Conservation (phyloP, 1,140 invertebrate genomes). For the Drosophila trapezifrons region DNA sequence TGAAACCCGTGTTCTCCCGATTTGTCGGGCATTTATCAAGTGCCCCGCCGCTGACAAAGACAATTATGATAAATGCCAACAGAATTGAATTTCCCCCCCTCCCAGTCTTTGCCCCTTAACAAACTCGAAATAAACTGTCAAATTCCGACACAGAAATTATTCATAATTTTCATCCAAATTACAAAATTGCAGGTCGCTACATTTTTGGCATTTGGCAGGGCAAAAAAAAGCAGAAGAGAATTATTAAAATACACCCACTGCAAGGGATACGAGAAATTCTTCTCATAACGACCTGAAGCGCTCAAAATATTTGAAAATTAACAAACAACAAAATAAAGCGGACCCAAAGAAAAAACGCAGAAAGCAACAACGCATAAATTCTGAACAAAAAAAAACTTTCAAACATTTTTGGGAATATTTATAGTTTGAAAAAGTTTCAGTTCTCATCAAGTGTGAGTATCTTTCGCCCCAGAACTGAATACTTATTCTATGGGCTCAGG, state of each 20-base stretch:
- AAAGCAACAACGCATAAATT: conserved; percentile 39
- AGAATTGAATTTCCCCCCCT: conserved; percentile 9
- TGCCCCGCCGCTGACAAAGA: conserved; percentile 28
- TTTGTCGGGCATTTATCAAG: conserved; percentile 47
- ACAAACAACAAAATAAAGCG: conserved; percentile 53
- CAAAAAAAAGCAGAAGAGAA: neutral
- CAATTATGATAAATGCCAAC: conserved; percentile 50
- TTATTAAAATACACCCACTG: conserved; percentile 19
- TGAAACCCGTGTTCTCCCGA: conserved; percentile 41
- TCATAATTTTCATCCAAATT: conserved; percentile 49
- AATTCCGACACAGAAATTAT: conserved; percentile 52
- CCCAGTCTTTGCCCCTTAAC: neutral
- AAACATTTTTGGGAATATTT: conserved; percentile 69
- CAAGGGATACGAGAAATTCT: conserved; percentile 44
- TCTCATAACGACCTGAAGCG: conserved; percentile 65
- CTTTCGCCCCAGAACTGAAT: conserved; percentile 18
- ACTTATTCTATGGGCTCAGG: conserved; percentile 16
- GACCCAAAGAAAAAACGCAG: conserved; percentile 19
- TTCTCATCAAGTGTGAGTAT: conserved; percentile 29
- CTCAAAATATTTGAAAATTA: conserved; percentile 64
- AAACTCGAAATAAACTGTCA: conserved; percentile 28
- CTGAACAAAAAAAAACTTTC: conserved; percentile 55
- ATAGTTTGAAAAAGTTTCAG: conserved; percentile 60
- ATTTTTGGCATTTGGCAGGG: conserved; percentile 36
- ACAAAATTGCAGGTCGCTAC: conserved; percentile 38